Evolutionary conservation across 2,888 invertebrate species (phyloP), one percentile per base, ranked within the genome.

Genomic region (Eupithecia pulchellata): DNA sequence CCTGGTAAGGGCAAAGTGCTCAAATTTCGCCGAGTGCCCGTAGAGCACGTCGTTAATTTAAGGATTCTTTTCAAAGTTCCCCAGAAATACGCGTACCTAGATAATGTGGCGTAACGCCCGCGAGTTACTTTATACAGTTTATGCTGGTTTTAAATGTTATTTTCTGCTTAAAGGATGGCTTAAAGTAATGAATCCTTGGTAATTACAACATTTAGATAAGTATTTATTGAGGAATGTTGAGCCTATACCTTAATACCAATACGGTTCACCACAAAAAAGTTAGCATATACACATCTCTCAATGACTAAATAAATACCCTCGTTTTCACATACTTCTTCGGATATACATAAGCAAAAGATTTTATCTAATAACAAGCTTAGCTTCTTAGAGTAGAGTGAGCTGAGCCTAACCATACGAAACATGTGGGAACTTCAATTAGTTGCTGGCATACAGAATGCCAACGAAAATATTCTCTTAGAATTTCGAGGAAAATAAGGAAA

Each of bases 31-130:
- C 58, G 75, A 74, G 77, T 76, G 78, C 77, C 83, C 80, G 79
- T 82, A 79, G 76, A 84, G 84, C 77, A 83, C 83, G 83, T 88
- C 86, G 83, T 87, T 88, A 87, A 83, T 85, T 84, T 81, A 80
- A 78, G 79, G 80, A 81, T 83, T 81, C 83, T 82, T 86, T 84
- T 83, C 61, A 81, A 85, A 82, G 75, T 78, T 84, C 75, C 69
- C 30, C 63, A n/a, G 39, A 63, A 63, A 63, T 34, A 39, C 14
- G 34, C 61, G 61, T 13, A 14, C 20, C 61, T 20, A 34, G 34
- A 61, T 61, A 61, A 29, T 29, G 36, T 66, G 61, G 34, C 9
- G 32, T 25, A 61, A 60, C 9, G 57, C 6, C 32, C 30, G 20
- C 13, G 32, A 62, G 30, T 29, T 58, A 58, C 32, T 30, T 58